Percentiles rank a stretch among this genome's conserved stretches.
Evolutionary conservation across 2,888 invertebrate genomes (phyloP).

Genomic region (Brachypalpus laphriformis): DNA sequence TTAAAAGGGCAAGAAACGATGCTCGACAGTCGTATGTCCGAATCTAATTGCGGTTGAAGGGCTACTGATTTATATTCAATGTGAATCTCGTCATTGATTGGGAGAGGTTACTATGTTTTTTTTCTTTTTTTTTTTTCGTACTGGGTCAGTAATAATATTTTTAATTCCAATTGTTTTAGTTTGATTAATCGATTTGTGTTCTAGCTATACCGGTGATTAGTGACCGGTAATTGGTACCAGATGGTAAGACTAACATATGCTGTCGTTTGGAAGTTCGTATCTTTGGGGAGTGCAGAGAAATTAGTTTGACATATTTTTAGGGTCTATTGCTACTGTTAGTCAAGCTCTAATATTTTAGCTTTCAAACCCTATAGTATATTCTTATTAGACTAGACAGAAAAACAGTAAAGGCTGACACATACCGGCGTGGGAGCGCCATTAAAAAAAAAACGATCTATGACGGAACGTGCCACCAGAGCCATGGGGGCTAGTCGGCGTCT

Average conservation of each 20-base stretch:
- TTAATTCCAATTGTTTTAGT: neutral
- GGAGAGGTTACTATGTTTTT: neutral
- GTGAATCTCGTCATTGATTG: neutral
- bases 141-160: slow-evolving; percentile 16
- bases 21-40: neutral
- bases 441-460: too few relatives aligned
- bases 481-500: too few relatives aligned
- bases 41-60: slow-evolving; percentile 7
- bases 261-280: neutral
- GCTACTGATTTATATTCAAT: slow-evolving; percentile 14
- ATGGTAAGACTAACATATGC: slow-evolving; percentile 21
- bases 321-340: neutral
- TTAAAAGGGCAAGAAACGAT: neutral
- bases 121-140: neutral
- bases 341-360: too few relatives aligned
- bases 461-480: too few relatives aligned
- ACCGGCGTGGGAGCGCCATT: too few relatives aligned
- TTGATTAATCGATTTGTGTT: slow-evolving; percentile 57
- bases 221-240: slow-evolving; percentile 22
- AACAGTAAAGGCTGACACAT: too few relatives aligned
- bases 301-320: neutral
- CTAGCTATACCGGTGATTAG: neutral
- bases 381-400: too few relatives aligned
- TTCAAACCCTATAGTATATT: too few relatives aligned
- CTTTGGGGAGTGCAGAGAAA: neutral